Evolutionary conservation across 2,888 invertebrate genomes (phyloP).

Genomic region (Allophyes oxyacanthae): DNA sequence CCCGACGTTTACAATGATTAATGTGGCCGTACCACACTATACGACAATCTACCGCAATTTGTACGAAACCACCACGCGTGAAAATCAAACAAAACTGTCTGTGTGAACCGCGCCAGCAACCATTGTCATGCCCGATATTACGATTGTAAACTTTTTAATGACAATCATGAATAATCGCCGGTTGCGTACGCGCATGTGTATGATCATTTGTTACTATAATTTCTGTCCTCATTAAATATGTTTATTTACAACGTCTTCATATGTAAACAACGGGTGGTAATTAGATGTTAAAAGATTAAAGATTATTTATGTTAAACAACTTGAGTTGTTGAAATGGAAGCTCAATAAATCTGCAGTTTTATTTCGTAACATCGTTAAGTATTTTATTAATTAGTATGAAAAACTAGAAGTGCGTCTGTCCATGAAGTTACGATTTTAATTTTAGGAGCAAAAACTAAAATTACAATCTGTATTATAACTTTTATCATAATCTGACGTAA

Average conservation of each 20-base stretch:
- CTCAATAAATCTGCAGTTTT: constrained; percentile 35
- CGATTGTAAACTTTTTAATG: constrained; percentile 53
- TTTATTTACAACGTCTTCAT: constrained; percentile 35
- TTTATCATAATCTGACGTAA: too few species aligned
- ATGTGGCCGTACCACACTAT: constrained; percentile 60
- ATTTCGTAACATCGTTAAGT: constrained; percentile 4
- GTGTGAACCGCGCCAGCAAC: constrained; percentile 55
- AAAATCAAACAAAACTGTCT: constrained; percentile 58
- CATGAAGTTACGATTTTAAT: too few species aligned
- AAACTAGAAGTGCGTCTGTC: neutral
- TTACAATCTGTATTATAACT: too few species aligned
- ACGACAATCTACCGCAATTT: constrained; percentile 59
- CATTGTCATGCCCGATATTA: constrained; percentile 53
- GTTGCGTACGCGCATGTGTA: constrained; percentile 37
- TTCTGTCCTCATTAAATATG: constrained; percentile 32
- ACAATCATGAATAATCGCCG: constrained; percentile 52
- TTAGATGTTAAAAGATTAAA: constrained; percentile 30
- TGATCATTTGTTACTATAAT: constrained; percentile 45
- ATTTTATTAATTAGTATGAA: constrained; percentile 1
- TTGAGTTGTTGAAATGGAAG: constrained; percentile 34
- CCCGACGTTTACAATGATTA: constrained; percentile 77
- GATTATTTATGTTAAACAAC: constrained; percentile 26
- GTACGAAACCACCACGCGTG: constrained; percentile 57
- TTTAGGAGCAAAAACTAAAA: too few species aligned
- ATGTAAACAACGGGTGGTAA: constrained; percentile 25